phyloP scores from a whole-genome alignment of 1,140 invertebrate genomes.

The Euura saliciscinereae region DNA sequence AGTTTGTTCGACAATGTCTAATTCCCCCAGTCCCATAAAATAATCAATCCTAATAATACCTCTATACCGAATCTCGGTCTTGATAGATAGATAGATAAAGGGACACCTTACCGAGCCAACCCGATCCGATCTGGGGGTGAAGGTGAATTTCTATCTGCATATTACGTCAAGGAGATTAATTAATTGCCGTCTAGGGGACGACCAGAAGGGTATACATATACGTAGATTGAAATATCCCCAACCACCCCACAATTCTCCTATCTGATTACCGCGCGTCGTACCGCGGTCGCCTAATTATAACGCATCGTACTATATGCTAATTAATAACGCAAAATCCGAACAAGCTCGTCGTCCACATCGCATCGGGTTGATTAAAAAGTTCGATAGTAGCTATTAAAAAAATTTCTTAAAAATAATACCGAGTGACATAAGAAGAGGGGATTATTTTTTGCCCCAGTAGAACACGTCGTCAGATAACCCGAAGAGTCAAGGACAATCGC shows the following conservation, averaged over 20 bases:
- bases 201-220: constrained; percentile 38
- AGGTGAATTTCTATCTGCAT: neutral
- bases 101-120: too few relatives aligned
- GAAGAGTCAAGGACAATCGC: neutral
- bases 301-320: constrained; percentile 43
- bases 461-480: neutral
- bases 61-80: too few relatives aligned
- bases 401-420: too few relatives aligned
- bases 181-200: constrained; percentile 54
- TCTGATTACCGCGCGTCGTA: constrained; percentile 38
- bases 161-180: constrained; percentile 40
- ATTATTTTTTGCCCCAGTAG: neutral
- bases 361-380: too few relatives aligned
- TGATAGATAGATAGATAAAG: too few relatives aligned
- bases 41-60: too few relatives aligned
- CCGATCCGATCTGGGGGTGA: too few relatives aligned
- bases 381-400: neutral
- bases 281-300: constrained; percentile 49
- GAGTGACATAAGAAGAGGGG: too few relatives aligned
- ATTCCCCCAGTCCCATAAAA: too few relatives aligned
- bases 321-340: constrained; percentile 33
- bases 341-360: too few relatives aligned
- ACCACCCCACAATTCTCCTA: constrained; percentile 36
- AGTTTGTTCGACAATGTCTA: too few relatives aligned
- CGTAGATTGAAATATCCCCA: constrained; percentile 45